Conservation (phyloP, 1,140 invertebrate species). For the Meteorus sp. region DNA sequence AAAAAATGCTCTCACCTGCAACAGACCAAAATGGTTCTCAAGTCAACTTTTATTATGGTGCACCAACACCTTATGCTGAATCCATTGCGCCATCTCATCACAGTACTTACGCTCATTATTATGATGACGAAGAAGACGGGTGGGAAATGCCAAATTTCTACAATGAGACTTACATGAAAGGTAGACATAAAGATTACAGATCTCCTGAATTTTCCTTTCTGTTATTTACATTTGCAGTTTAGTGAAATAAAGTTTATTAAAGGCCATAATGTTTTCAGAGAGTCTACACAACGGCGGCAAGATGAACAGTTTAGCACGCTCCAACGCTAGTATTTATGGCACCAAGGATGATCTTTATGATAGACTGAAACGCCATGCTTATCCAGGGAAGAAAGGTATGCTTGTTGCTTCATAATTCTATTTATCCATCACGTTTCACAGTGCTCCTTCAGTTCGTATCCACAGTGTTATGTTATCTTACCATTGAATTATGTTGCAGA, state of each 20-base stretch:
- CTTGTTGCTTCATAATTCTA: slow-evolving; percentile 28
- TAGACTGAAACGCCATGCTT: slow-evolving; percentile 91
- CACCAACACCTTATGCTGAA: slow-evolving; percentile 88
- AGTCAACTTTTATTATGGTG: slow-evolving; percentile 95
- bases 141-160: slow-evolving; percentile 98
- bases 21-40: slow-evolving; percentile 88
- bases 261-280: slow-evolving; percentile 57
- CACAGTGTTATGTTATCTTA: slow-evolving; percentile 17
- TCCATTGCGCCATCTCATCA: slow-evolving; percentile 93
- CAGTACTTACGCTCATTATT: slow-evolving; percentile 93
- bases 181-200: slow-evolving; percentile 42
- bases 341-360: slow-evolving; percentile 96
- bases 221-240: not conserved
- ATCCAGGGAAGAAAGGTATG: slow-evolving; percentile 91
- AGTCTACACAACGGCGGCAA: slow-evolving; percentile 80
- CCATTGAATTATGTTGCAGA: slow-evolving; percentile 63
- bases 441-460: not conserved
- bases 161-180: slow-evolving; percentile 95
- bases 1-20: slow-evolving; percentile 82
- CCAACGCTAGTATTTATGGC: slow-evolving; percentile 91
- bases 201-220: slow-evolving; percentile 13
- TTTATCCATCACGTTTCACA: not conserved
- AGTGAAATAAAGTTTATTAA: not conserved
- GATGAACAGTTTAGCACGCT: slow-evolving; percentile 88
- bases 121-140: slow-evolving; percentile 90